Base-by-base conservation (phyloP, 2,113 vertebrate genomes). In the Lophura nycthemera region DNA sequence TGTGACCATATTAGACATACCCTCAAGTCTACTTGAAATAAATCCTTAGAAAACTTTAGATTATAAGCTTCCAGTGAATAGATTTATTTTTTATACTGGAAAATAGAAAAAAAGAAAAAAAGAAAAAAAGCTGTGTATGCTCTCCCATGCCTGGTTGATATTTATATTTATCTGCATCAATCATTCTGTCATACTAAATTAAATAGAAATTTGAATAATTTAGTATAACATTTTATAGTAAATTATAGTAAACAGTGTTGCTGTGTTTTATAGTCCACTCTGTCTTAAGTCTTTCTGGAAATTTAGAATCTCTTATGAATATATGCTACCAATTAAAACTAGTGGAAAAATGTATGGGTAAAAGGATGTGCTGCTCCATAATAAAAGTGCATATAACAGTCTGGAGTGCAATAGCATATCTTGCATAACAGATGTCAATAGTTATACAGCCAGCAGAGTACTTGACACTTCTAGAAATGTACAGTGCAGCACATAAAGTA, bases 371-470 rank as follows among this genome's bases (percentile, higher is more conserved):
- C 3, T 69, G 75, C 57, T 75, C 11, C 71, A 27, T 63, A 65
- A 86, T 45, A 67, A 45, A 15, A 13, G 18, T 38, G 4, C 34
- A 27, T 27, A 4, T 47, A 86, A 47, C n/a, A 90, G 18, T 34
- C 25, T 3, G 10, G 36, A 80, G 13, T 2, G 0, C 66, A 78
- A 45, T 63, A 54, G 4, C 1, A 0, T 52, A 48, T 48, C 67
- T 86, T 94, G 56, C 15, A 48, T 83, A 81, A 91, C 8, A 72
- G 43, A 69, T 73, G 18, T 29, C 60, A 95, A 38, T 29, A 77
- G 43, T 83, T 88, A 89, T 16, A 75, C 77, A 92, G 83, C 43
- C 43, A 60, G 36, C 32, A 88, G 75, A 92, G 76, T 54, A 56
- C 36, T 61, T 92, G 30, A 66, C 22, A 45, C 36, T 88, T 90